phyloP scores from a whole-genome alignment of 2,888 invertebrate genomes.

The Pterobdella sp. region DNA sequence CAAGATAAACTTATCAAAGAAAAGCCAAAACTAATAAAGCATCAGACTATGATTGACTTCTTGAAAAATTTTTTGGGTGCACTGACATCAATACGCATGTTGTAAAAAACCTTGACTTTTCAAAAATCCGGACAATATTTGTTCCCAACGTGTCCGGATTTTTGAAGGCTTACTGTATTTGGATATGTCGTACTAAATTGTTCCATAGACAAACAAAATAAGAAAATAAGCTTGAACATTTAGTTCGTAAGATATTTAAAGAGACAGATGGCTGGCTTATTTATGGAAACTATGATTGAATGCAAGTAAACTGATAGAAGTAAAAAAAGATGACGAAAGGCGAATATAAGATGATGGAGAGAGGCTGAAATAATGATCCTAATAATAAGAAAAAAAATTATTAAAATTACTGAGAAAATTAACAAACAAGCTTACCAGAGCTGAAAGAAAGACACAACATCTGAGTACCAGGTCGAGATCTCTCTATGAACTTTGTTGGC shows the following conservation, averaged over 20 bases:
- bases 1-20: too few relatives aligned
- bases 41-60: too few relatives aligned
- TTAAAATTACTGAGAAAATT: not conserved
- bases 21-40: too few relatives aligned
- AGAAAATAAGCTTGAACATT: not conserved
- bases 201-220: too few relatives aligned
- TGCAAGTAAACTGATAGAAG: not conserved
- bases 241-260: not conserved
- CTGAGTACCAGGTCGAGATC: slow-evolving; percentile 84
- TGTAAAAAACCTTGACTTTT: too few relatives aligned
- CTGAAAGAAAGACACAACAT: slow-evolving; percentile 89
- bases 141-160: too few relatives aligned
- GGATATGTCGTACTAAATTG: too few relatives aligned
- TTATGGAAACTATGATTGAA: not conserved
- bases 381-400: not conserved
- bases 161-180: too few relatives aligned
- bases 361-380: not conserved
- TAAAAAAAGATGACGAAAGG: slow-evolving; percentile 60
- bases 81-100: too few relatives aligned
- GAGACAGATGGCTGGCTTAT: not conserved
- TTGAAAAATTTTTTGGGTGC: too few relatives aligned
- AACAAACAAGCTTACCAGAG: slow-evolving; percentile 53
- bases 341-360: slow-evolving; percentile 74
- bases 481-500: slow-evolving; percentile 83
- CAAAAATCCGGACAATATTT: too few relatives aligned